Conservation (phyloP, 2,888 invertebrate genomes). For the Cheilosia variabilis region DNA sequence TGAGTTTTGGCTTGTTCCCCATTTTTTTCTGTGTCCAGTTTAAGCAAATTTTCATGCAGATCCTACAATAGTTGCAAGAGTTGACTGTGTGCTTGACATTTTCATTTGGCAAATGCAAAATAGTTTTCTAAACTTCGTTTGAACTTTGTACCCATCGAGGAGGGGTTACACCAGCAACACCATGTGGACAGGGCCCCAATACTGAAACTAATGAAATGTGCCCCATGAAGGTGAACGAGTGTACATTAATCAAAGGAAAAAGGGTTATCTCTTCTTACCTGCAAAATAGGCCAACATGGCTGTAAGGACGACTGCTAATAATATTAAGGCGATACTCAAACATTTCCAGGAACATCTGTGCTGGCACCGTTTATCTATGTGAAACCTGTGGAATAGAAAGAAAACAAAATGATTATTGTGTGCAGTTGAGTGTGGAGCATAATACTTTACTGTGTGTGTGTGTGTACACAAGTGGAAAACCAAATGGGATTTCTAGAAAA, state of each 20-base stretch:
- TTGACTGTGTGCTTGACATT: slow-evolving; percentile 20
- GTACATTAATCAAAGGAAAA: slow-evolving; percentile 43
- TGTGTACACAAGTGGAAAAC: background rate
- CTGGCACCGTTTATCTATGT: slow-evolving; percentile 96
- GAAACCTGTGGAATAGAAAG: slow-evolving; percentile 85
- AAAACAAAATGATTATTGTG: slow-evolving; percentile 37
- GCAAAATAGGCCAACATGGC: slow-evolving; percentile 98
- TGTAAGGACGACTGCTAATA: slow-evolving; percentile 94
- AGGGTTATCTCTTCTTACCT: slow-evolving; percentile 86
- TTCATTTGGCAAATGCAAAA: slow-evolving; percentile 43
- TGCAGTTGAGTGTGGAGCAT: background rate
- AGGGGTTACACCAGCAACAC: background rate
- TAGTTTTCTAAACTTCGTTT: slow-evolving; percentile 33
- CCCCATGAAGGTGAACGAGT: slow-evolving; percentile 38
- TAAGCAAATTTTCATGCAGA: slow-evolving; percentile 32
- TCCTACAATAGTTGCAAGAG: background rate
- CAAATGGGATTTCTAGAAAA: background rate
- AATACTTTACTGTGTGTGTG: background rate
- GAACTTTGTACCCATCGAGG: background rate
- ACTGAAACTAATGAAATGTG: slow-evolving; percentile 56
- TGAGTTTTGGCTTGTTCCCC: slow-evolving; percentile 53
- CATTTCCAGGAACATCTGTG: slow-evolving; percentile 98
- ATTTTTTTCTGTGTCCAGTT: slow-evolving; percentile 14
- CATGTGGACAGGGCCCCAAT: background rate
- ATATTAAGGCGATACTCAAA: slow-evolving; percentile 95